These are phyloP conservation scores for Meiosimyza platycephala DNA, from an alignment of 2,888 invertebrate genomes.

Conservation along the genomic window DNA sequence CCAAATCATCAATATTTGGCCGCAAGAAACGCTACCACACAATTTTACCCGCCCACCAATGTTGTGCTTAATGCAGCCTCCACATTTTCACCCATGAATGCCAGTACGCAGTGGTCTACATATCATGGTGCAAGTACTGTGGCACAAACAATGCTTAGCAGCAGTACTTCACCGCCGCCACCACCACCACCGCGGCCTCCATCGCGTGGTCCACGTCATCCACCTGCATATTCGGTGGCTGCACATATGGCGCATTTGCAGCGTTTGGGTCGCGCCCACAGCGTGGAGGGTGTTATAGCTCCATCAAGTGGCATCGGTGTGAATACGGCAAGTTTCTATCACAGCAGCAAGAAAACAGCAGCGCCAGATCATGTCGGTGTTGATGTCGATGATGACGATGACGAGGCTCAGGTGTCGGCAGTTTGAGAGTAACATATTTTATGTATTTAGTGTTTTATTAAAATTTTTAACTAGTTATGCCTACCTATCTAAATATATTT, in stretches of 20 bases:
- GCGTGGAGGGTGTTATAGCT: conserved; percentile 83
- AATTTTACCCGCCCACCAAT: too few species aligned
- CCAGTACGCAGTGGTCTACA: conserved; percentile 17
- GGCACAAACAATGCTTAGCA: neutral
- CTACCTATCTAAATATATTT: neutral
- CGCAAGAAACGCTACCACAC: conserved; percentile 3
- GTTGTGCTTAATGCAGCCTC: too few species aligned
- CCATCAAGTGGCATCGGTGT: conserved; percentile 47
- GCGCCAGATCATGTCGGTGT: neutral
- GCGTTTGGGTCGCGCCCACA: conserved; percentile 84
- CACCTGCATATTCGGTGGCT: conserved; percentile 86
- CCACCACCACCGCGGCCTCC: conserved; percentile 40
- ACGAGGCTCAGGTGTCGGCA: conserved; percentile 52
- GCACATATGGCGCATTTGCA: conserved; percentile 88
- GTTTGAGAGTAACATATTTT: conserved; percentile 42
- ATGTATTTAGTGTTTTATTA: neutral
- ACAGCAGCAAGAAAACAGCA: conserved; percentile 14
- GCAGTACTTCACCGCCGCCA: conserved; percentile 43
- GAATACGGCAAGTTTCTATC: conserved; percentile 14
- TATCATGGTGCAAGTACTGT: neutral
- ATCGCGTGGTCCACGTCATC: conserved; percentile 68
- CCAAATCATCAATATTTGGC: conserved; percentile 29
- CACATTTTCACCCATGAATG: too few species aligned
- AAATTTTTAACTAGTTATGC: neutral
- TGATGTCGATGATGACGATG: conserved; percentile 44